These are phyloP conservation scores for Idris sp. DNA, from an alignment of 1,140 invertebrate genomes.

Conservation along the genomic window DNA sequence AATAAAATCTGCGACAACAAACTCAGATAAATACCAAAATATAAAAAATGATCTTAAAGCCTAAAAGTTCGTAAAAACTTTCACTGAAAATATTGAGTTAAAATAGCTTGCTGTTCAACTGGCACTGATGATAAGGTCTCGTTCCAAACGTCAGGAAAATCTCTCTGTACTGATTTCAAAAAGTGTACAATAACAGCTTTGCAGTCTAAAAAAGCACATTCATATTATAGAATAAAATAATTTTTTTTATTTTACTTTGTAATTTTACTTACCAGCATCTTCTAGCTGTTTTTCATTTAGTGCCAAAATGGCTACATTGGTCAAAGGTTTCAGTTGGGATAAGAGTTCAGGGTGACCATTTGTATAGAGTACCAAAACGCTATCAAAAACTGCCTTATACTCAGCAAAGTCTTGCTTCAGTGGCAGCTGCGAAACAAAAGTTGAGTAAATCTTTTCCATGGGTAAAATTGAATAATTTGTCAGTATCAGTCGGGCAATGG, in stretches of 20 bases:
- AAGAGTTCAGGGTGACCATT: conserved; percentile 79
- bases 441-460: conserved; percentile 85
- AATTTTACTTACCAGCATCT: conserved; percentile 29
- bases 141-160: conserved; percentile 81
- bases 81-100: conserved; percentile 9
- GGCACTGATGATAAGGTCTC: conserved; percentile 71
- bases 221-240: too few species aligned
- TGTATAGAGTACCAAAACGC: conserved; percentile 82
- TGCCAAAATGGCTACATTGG: conserved; percentile 78
- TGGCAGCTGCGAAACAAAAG: conserved; percentile 85
- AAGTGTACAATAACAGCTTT: conserved; percentile 77
- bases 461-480: conserved; percentile 82
- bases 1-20: too few species aligned
- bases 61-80: too few species aligned
- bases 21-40: conserved; percentile 24
- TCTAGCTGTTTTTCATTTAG: conserved; percentile 66
- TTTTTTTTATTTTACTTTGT: too few species aligned
- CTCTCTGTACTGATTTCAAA: conserved; percentile 77
- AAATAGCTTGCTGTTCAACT: conserved; percentile 62
- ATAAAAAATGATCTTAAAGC: conserved; percentile 15
- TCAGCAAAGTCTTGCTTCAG: conserved; percentile 87
- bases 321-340: conserved; percentile 78
- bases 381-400: conserved; percentile 84
- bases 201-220: too few species aligned
- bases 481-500: conserved; percentile 85